Conservation (phyloP, 2,113 vertebrate species). For the Canis aureus region DNA sequence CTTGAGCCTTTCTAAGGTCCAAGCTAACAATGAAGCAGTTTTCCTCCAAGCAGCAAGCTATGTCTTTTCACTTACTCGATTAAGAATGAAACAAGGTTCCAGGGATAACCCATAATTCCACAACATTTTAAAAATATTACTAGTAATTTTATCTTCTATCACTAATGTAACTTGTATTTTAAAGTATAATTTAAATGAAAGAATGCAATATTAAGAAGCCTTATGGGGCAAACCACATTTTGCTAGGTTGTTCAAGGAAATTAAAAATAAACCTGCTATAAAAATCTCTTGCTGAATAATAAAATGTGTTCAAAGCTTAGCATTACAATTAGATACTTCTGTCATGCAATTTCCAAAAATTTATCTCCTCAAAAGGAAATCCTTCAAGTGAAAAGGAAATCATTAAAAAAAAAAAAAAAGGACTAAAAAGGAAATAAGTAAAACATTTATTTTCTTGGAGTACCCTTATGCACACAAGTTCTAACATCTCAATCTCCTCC, state of each 20-base stretch:
- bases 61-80: background rate
- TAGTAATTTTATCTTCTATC: background rate
- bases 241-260: background rate
- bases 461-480: background rate
- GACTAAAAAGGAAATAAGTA: background rate
- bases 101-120: background rate
- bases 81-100: background rate
- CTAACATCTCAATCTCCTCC: background rate
- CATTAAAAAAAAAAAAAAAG: background rate
- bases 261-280: conserved; percentile 35
- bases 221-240: background rate
- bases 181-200: conserved; percentile 23
- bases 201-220: background rate
- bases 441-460: background rate
- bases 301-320: background rate
- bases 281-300: conserved; percentile 1
- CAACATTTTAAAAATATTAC: background rate
- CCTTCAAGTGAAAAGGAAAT: background rate
- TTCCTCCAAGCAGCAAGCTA: background rate
- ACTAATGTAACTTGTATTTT: background rate
- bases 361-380: conserved; percentile 18
- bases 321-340: background rate
- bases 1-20: background rate
- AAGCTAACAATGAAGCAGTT: background rate
- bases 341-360: background rate